A percentile compares a stretch with the other conserved stretches of the same genome.
Conservation (phyloP, 2,888 invertebrate species). For the Podotricha telesiphe region DNA sequence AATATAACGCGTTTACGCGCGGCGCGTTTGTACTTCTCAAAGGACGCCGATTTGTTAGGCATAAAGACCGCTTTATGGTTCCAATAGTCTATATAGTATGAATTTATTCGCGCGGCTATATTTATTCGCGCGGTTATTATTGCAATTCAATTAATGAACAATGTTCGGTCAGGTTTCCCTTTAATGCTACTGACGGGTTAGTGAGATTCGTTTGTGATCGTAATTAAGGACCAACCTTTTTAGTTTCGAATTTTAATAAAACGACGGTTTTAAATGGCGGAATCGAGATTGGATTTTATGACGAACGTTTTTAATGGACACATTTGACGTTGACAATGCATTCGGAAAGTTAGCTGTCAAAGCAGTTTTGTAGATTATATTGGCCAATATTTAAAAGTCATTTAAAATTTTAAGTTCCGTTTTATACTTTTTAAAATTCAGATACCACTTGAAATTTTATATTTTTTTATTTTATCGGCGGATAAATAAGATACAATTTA, state of each 20-base stretch:
- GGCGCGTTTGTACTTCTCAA: conserved; percentile 74
- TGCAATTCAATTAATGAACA: conserved; percentile 80
- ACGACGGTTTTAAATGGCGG: conserved; percentile 19
- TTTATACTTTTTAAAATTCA: not conserved
- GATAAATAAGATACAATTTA: not conserved
- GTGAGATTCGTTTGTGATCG: conserved; percentile 49
- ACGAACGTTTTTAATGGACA: not conserved
- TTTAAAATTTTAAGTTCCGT: no score
- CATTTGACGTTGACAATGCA: not conserved
- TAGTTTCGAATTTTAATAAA: conserved; percentile 37
- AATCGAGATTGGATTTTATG: conserved; percentile 30
- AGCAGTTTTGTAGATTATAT: not conserved
- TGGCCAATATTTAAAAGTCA: not conserved
- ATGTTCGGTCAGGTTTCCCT: conserved; percentile 68
- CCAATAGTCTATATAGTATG: conserved; percentile 64
- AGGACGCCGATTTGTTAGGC: conserved; percentile 82
- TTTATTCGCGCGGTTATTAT: conserved; percentile 77
- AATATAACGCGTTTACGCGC: conserved; percentile 69
- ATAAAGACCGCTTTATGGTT: conserved; percentile 78
- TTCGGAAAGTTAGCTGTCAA: not conserved
- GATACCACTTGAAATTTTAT: not conserved
- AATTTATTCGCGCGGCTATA: conserved; percentile 66
- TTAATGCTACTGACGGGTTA: conserved; percentile 53
- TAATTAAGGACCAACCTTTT: conserved; percentile 45
- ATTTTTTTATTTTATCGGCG: not conserved